phyloP scores from a whole-genome alignment of 2,888 invertebrate species.

The Eulithis testata region DNA sequence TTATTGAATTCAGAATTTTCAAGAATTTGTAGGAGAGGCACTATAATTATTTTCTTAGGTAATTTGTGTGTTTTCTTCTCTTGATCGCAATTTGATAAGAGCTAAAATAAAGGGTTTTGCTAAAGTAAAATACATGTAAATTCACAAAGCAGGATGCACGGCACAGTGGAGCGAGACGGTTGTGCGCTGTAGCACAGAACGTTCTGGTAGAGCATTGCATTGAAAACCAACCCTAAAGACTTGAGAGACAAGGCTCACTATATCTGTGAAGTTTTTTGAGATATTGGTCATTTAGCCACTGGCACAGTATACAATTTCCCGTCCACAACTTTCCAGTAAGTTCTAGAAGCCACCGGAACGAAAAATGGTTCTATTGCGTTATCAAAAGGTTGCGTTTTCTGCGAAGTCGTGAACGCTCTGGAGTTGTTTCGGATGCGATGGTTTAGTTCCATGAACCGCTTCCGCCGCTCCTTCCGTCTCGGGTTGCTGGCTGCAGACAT shows the following conservation, averaged over 20 bases:
- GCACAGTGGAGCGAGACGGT: constrained; percentile 82
- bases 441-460: constrained; percentile 78
- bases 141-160: constrained; percentile 78
- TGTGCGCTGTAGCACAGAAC: constrained; percentile 73
- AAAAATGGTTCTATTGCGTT: constrained; percentile 36
- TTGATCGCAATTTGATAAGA: constrained; percentile 34
- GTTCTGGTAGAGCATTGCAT: constrained; percentile 51
- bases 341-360: constrained; percentile 37
- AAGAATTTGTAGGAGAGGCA: not conserved
- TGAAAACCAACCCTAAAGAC: constrained; percentile 30
- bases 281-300: constrained; percentile 24
- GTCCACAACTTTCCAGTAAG: constrained; percentile 40
- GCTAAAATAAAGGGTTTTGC: constrained; percentile 45
- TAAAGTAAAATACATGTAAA: constrained; percentile 65
- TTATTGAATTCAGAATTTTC: constrained; percentile 6
- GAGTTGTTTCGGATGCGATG: constrained; percentile 48
- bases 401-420: constrained; percentile 31
- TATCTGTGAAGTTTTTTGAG: not conserved
- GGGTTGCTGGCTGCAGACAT: constrained; percentile 79
- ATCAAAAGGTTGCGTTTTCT: constrained; percentile 45
- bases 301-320: constrained; percentile 28
- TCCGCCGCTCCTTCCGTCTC: constrained; percentile 84
- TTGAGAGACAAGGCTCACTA: constrained; percentile 22
- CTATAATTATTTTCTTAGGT: constrained; percentile 8
- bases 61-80: constrained; percentile 26